phyloP scores from a whole-genome alignment of 2,797 vertebrate genomes.

The Arremon aurantiirostris region DNA sequence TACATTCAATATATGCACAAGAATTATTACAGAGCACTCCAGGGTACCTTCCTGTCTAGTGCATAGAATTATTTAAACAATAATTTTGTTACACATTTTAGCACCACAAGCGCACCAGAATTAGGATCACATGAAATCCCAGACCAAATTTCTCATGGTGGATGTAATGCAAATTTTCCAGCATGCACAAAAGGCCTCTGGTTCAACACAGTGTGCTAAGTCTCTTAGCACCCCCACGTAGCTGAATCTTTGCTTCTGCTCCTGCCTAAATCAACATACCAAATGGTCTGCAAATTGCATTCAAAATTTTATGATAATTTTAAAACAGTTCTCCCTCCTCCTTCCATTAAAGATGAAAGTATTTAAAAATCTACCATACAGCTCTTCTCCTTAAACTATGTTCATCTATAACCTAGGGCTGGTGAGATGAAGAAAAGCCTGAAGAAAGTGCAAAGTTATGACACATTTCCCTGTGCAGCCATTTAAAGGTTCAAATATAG shows the following conservation, averaged over 20 bases:
- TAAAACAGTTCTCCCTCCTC: not conserved
- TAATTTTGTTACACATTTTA: not conserved
- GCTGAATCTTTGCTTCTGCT: not conserved
- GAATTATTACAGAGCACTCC: not conserved
- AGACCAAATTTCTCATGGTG: not conserved
- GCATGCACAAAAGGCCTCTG: not conserved
- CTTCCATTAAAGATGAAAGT: not conserved
- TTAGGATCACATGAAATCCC: not conserved
- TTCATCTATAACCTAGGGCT: not conserved
- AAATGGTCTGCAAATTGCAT: not conserved
- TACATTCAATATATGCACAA: not conserved
- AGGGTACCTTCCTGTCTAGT: not conserved
- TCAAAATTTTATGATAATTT: not conserved
- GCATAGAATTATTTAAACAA: not conserved
- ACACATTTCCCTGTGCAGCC: not conserved
- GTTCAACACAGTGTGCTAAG: not conserved
- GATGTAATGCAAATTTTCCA: not conserved
- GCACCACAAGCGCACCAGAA: not conserved
- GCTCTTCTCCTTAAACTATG: not conserved
- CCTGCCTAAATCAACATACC: not conserved
- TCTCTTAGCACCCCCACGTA: not conserved
- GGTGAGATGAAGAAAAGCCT: not conserved
- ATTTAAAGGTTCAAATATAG: not conserved
- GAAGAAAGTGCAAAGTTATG: not conserved
- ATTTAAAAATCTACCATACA: conserved; percentile 2